Percentiles rank a stretch among this genome's conserved stretches.
phyloP scores from a whole-genome alignment of 2,797 vertebrate species.

The Masticophis lateralis region DNA sequence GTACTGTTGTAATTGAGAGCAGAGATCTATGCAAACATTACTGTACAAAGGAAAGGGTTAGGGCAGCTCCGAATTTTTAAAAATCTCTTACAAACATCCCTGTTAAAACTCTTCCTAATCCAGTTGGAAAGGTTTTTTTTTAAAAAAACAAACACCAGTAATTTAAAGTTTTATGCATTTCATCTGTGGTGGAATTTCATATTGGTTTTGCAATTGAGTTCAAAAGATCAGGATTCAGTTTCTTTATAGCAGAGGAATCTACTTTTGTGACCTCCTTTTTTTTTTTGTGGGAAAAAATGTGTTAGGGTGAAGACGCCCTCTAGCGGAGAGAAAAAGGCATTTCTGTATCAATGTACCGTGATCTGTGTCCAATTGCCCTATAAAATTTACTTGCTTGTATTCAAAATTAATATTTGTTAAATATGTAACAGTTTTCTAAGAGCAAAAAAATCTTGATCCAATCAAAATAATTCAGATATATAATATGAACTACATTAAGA shows the following conservation, averaged over 20 bases:
- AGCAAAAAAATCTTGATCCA: slow-evolving; percentile 2
- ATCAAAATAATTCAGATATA: neutral
- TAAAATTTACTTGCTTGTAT: neutral
- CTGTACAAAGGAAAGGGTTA: neutral
- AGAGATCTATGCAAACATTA: neutral
- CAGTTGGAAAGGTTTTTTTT: neutral
- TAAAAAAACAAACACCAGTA: neutral
- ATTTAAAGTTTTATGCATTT: neutral
- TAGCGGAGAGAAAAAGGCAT: slow-evolving; percentile 63
- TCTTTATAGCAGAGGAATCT: neutral
- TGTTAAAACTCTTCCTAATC: neutral
- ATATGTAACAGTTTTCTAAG: neutral
- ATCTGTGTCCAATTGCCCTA: neutral
- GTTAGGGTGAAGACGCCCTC: slow-evolving; percentile 64
- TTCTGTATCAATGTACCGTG: neutral
- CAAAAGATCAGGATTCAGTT: neutral
- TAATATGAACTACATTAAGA: neutral
- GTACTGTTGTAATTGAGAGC: neutral
- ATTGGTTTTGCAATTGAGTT: neutral
- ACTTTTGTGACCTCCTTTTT: neutral
- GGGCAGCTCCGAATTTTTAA: neutral
- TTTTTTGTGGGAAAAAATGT: neutral
- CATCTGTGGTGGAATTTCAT: neutral
- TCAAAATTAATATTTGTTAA: neutral
- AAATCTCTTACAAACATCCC: neutral